Evolutionary conservation across 2,113 vertebrate species (phyloP).

Genomic region (Solenodon paradoxus): DNA sequence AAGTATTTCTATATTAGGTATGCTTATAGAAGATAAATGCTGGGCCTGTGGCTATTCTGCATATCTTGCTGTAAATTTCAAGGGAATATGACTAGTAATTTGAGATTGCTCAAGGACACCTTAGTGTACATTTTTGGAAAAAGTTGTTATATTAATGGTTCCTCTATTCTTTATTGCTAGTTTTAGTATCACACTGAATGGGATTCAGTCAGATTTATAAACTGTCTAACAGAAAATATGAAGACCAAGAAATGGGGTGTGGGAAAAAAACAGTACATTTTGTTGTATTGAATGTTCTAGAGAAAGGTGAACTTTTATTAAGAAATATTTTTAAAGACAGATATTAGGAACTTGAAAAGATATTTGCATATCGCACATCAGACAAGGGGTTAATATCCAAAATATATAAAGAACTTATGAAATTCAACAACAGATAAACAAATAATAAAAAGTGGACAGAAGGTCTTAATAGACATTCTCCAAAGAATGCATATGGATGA

Average conservation of each 20-base stretch:
- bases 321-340: neutral
- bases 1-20: neutral
- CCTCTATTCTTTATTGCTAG: constrained; percentile 30
- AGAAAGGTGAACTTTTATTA: neutral
- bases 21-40: neutral
- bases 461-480: too few relatives aligned
- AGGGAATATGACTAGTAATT: neutral
- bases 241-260: neutral
- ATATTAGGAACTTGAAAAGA: neutral
- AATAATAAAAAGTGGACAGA: too few relatives aligned
- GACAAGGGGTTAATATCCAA: too few relatives aligned
- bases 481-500: too few relatives aligned
- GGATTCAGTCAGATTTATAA: constrained; percentile 49
- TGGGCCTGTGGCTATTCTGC: constrained; percentile 23
- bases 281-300: neutral
- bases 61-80: constrained; percentile 15
- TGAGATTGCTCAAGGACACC: constrained; percentile 17
- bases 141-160: constrained; percentile 33
- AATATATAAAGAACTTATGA: too few relatives aligned
- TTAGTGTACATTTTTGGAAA: constrained; percentile 35
- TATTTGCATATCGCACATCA: too few relatives aligned
- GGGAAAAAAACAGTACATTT: neutral
- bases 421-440: too few relatives aligned
- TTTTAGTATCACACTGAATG: constrained; percentile 43
- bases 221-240: constrained; percentile 10